Evolutionary conservation across 1,140 invertebrate genomes (phyloP).

Genomic region (Portunus trituberculatus): DNA sequence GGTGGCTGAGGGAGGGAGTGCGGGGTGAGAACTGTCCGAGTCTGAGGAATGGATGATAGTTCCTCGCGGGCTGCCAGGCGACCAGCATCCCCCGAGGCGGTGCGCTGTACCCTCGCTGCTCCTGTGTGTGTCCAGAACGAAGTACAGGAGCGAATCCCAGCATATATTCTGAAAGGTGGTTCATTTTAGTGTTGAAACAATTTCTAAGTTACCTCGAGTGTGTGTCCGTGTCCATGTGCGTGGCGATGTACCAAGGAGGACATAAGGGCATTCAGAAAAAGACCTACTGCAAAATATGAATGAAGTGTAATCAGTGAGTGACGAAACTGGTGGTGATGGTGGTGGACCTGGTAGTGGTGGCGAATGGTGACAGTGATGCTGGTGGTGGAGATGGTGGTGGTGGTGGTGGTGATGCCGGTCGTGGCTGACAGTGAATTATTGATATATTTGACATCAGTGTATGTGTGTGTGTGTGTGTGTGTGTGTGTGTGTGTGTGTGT

Average conservation of each 20-base stretch:
- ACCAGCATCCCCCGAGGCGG: background rate
- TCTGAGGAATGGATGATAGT: background rate
- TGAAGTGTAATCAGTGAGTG: background rate
- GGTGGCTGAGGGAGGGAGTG: background rate
- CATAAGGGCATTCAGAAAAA: background rate
- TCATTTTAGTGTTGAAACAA: background rate
- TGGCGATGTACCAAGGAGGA: background rate
- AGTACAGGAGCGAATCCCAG: background rate
- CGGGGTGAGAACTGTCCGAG: conserved; percentile 15
- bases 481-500: background rate
- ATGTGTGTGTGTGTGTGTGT: no score
- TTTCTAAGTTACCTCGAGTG: background rate
- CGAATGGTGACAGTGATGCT: background rate
- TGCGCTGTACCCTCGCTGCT: background rate
- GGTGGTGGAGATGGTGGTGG: background rate
- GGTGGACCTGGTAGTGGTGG: background rate
- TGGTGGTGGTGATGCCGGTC: background rate
- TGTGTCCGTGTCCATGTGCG: background rate
- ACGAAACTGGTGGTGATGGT: background rate
- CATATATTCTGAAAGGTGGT: background rate
- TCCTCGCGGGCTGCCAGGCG: background rate
- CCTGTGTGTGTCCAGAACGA: background rate
- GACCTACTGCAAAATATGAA: background rate
- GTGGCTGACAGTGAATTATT: background rate
- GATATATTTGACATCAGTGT: background rate